Evolutionary conservation across 2,797 vertebrate species (phyloP).

Genomic region (Gorsachius magnificus): DNA sequence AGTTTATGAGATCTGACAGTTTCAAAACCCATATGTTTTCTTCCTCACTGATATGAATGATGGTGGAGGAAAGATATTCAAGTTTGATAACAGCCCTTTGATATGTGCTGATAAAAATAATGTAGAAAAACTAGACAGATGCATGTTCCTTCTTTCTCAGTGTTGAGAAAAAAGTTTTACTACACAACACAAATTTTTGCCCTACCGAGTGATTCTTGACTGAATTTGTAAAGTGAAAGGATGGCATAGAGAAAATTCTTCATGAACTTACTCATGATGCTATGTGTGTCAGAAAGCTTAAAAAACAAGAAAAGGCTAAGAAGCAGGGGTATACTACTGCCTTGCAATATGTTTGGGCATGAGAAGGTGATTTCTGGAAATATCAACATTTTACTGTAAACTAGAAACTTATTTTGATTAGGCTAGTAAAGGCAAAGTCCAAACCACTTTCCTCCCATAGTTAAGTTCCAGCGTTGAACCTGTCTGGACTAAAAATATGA

Average conservation of each 20-base stretch:
- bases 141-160: background rate
- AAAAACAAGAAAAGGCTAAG: background rate
- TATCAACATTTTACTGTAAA: background rate
- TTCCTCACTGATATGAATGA: background rate
- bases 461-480: background rate
- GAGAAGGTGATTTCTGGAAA: background rate
- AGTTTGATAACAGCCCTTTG: background rate
- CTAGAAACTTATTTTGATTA: background rate
- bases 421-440: background rate
- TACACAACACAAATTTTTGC: background rate
- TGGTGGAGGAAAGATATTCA: background rate
- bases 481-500: background rate
- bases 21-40: background rate
- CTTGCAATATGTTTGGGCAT: background rate
- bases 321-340: background rate
- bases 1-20: constrained; percentile 31
- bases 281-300: background rate
- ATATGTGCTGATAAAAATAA: constrained; percentile 17
- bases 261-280: background rate
- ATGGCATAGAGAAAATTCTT: background rate
- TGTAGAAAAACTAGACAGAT: background rate
- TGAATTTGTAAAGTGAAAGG: background rate
- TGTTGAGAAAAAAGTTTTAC: background rate
- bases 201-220: background rate
- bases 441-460: background rate